Conservation (phyloP, 37 sponge, comb jelly and placozoan genomes). For the Aplysina aerophoba region DNA sequence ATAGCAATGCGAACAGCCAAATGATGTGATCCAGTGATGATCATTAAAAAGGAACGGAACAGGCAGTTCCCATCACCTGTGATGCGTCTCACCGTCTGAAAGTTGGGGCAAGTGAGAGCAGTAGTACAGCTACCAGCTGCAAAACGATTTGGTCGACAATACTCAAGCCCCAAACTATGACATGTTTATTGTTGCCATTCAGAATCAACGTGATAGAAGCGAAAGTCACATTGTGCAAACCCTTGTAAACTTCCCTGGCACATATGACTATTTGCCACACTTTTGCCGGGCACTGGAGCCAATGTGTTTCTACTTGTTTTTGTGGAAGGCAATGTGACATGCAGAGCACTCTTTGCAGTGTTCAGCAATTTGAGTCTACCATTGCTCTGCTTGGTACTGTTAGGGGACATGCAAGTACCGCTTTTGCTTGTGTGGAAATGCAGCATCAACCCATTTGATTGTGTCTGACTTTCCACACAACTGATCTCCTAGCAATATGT, state of each 20-base stretch:
- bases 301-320: background rate
- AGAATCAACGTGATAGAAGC: constrained; percentile 37
- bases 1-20: background rate
- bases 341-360: background rate
- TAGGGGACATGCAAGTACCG: background rate
- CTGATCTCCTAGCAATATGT: constrained; percentile 23
- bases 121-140: constrained; percentile 25
- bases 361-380: background rate
- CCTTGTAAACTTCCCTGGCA: background rate
- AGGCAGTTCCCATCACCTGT: constrained; percentile 46
- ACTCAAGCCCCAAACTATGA: background rate
- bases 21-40: constrained; percentile 29
- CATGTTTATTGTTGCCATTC: constrained; percentile 43
- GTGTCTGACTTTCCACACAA: constrained; percentile 22
- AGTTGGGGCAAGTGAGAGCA: background rate
- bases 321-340: background rate
- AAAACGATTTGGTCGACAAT: background rate
- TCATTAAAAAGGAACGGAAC: constrained; percentile 27
- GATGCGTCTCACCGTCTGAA: background rate
- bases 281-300: background rate
- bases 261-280: background rate
- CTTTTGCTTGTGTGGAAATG: constrained; percentile 18
- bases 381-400: background rate
- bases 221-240: background rate
- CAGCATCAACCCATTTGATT: constrained; percentile 38